Base-by-base conservation (phyloP, 2,797 vertebrate species). In the Nyctibius grandis region DNA sequence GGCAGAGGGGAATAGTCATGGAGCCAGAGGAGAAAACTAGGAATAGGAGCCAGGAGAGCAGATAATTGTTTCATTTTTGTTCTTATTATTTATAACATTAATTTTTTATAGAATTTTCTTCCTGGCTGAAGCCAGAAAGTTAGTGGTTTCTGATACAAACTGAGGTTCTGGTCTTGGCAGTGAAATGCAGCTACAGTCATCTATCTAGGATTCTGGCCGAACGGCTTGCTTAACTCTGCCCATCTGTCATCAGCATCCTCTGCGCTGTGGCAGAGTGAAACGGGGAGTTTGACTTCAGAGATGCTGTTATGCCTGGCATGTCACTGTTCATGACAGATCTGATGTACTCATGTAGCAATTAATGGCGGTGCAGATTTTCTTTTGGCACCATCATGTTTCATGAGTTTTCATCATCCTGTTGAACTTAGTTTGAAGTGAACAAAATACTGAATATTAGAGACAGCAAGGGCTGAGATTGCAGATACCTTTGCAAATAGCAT, bases 211-310 rank as follows among this genome's bases (percentile, higher is more conserved):
- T 94, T 96, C 93, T 72, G 65, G 97, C 96, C 74, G 47, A 89
- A 80, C 1, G 15, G 59, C 88, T 97, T 96, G 96, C 92, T 97
- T 92, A 96, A 85, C 95, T 97, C 94, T 97, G 84, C 92, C 97
- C 97, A 96, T 98, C 97, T 98, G 97, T 98, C 97, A 97, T 89
- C 87, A 94, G 83, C 95, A 97, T 97, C 96, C 91, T 96, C 90
- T 97, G 72, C 51, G 96, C 93, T 72, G 85, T 96, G 96, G 96
- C 91, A 94, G 88, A 94, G 85, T 89, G 70, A 91, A 95, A 87
- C 54, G 38, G 96, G 94, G 97, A 97, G 95, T 92, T 77, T 96
- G 92, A 97, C 95, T 96, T 90, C 95, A 92, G 91, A 97, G 92
- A 77, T 94, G 93, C 93, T 97, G 96, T 96, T 96, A 97, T 95